Evolutionary conservation across 2,113 vertebrate genomes (phyloP).

Genomic region (Ophthalmolycus amberensis): DNA sequence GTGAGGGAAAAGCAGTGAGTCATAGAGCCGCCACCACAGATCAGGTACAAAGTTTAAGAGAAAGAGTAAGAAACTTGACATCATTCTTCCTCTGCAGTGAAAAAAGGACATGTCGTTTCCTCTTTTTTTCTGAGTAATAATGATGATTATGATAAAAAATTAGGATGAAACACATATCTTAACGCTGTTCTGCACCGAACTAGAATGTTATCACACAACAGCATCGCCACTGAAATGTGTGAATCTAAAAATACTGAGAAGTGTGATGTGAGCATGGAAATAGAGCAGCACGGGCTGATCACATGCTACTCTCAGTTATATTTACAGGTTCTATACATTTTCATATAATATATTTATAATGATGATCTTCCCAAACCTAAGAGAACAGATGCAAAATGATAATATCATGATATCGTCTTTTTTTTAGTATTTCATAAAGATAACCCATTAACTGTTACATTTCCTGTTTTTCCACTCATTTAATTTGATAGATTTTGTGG

Average conservation of each 20-base stretch:
- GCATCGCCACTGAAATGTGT: constrained; percentile 45
- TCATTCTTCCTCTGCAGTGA: neutral
- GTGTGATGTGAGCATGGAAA: constrained; percentile 52
- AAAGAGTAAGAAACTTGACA: neutral
- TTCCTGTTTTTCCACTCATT: neutral
- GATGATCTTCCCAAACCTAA: neutral
- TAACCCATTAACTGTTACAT: neutral
- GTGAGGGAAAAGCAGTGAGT: constrained; percentile 3
- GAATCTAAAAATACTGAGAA: constrained; percentile 57
- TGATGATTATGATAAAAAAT: neutral
- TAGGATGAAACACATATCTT: neutral
- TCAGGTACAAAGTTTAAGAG: neutral
- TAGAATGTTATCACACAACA: constrained; percentile 39
- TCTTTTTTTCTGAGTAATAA: constrained; percentile 3
- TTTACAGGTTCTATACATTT: constrained; percentile 10
- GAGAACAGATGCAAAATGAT: neutral
- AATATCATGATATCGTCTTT: neutral
- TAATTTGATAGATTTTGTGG: neutral
- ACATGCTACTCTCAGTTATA: constrained; percentile 25
- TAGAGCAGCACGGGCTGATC: constrained; percentile 30
- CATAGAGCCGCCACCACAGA: neutral
- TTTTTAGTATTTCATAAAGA: neutral
- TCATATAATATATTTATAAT: neutral
- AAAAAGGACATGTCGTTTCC: neutral
- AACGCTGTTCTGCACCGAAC: constrained; percentile 6